Evolutionary conservation across 2,888 invertebrate genomes (phyloP).

Genomic region (Perdita meconis): DNA sequence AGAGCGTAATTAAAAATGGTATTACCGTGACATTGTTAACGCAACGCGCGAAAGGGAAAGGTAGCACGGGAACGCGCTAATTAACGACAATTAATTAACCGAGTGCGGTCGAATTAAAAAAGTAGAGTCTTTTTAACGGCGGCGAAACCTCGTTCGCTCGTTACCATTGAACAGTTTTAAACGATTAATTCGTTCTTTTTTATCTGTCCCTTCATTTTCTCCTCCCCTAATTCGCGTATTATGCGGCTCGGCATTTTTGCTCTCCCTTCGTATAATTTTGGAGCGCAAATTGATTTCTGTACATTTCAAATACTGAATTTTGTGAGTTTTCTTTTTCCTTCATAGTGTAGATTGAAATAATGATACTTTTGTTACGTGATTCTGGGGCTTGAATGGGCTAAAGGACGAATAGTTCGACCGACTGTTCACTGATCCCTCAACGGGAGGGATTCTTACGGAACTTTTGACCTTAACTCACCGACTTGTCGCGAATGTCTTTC

Average conservation of each 20-base stretch:
- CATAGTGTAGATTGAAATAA: too few species aligned
- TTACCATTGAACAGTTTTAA: not conserved
- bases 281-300: not conserved
- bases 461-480: slow-evolving; percentile 68
- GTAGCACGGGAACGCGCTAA: slow-evolving; percentile 31
- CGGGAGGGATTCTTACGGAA: slow-evolving; percentile 60
- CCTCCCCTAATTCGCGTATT: not conserved
- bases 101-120: slow-evolving; percentile 19
- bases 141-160: not conserved
- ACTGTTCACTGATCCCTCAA: slow-evolving; percentile 47
- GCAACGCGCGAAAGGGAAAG: slow-evolving; percentile 13
- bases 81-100: slow-evolving; percentile 52
- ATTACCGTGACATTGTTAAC: slow-evolving; percentile 39
- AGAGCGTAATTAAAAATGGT: slow-evolving; percentile 50
- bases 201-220: not conserved
- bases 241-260: not conserved
- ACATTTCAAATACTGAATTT: not conserved
- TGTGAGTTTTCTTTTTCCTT: too few species aligned
- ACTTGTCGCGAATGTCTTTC: slow-evolving; percentile 44
- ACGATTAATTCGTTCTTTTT: not conserved
- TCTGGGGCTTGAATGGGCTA: not conserved
- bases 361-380: too few species aligned
- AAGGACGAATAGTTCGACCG: slow-evolving; percentile 7
- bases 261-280: too few species aligned
- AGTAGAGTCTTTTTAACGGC: not conserved